Base-by-base conservation (phyloP, 2,888 invertebrate species). In the Cyaniris semiargus region DNA sequence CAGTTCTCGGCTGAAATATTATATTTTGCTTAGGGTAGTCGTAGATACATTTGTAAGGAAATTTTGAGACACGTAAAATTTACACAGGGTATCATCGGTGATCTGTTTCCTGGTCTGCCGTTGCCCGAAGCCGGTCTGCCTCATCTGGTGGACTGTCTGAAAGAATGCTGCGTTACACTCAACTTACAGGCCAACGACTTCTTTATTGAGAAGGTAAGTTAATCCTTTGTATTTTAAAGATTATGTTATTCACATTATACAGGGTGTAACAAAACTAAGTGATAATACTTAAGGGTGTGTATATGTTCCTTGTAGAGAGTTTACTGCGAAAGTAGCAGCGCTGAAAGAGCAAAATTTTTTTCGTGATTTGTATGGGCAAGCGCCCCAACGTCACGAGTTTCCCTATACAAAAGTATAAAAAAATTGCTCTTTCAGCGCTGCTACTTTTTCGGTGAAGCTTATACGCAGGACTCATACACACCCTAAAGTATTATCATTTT, bases 21-120 rank as follows among this genome's bases (percentile, higher is more conserved):
- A 66, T 18, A 15, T 66, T 66, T 66, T 60, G 3, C 27, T 18
- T 31, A 5, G 1, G 27, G 15, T 66, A 15, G 60, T 60, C 23
- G 23, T 13, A 13, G 15, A 66, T 13, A 27, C 1, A 23, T 66
- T 53, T 48, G 0, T 44, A 18, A 53, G 13, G 53, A 53, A 44
- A n/a, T 56, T 23, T 31, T 10, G 0, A 34, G 21, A 56, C n/a
- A 66, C 75, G 60, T 78, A 58, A 58, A 56, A 70, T 78, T 77
- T 56, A 76, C 60, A 74, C 90, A 96, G 95, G 98, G 98, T 76
- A 99, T 99, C 77, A 97, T 98, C 21, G 97, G 98, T 0, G 99
- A 99, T 93, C 91, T 99, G 84, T 99, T 99, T 89, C 99, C 98
- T 5, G 98, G 98, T 0, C 94, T 98, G 0, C 93, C 95, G 0